Evolutionary conservation across 2,113 vertebrate species (phyloP).

Genomic region (Phodopus roborovskii): DNA sequence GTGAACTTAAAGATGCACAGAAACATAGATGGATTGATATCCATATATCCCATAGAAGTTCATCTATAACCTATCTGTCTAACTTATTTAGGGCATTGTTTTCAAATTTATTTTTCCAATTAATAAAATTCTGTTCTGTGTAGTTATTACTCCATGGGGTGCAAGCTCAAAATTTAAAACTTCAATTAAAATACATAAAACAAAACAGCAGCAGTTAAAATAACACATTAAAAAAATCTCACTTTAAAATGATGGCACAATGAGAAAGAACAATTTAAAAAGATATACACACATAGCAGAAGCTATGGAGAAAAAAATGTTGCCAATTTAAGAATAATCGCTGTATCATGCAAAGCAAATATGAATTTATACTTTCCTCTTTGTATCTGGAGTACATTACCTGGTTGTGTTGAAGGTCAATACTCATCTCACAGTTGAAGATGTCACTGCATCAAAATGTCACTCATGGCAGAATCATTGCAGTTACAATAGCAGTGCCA

Average conservation of each 20-base stretch:
- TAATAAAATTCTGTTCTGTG: slow-evolving; percentile 77
- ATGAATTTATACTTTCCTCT: background rate
- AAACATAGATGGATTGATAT: background rate
- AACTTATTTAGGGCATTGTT: slow-evolving; percentile 77
- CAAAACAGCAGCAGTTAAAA: slow-evolving; percentile 76
- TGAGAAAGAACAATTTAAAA: slow-evolving; percentile 69
- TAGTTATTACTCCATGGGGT: slow-evolving; percentile 76
- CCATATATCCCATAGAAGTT: slow-evolving; percentile 41
- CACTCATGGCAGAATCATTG: background rate
- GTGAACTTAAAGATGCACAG: background rate
- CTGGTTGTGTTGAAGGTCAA: slow-evolving; percentile 3
- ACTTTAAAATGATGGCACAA: slow-evolving; percentile 69
- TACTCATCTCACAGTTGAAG: slow-evolving; percentile 22
- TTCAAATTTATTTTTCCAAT: slow-evolving; percentile 83
- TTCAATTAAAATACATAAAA: slow-evolving; percentile 82
- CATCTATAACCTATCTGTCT: slow-evolving; percentile 61
- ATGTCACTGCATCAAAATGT: background rate
- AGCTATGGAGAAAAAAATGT: slow-evolving; percentile 34
- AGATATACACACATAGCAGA: slow-evolving; percentile 41
- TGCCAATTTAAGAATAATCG: slow-evolving; percentile 61
- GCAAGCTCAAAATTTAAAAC: slow-evolving; percentile 81
- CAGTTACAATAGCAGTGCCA: background rate
- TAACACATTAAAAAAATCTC: slow-evolving; percentile 71
- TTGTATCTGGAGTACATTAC: background rate
- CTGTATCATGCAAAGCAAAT: slow-evolving; percentile 42